Evolutionary conservation across 2,113 vertebrate genomes (phyloP), one percentile per base, ranked within the genome.

Genomic region (Lasiurus borealis): DNA sequence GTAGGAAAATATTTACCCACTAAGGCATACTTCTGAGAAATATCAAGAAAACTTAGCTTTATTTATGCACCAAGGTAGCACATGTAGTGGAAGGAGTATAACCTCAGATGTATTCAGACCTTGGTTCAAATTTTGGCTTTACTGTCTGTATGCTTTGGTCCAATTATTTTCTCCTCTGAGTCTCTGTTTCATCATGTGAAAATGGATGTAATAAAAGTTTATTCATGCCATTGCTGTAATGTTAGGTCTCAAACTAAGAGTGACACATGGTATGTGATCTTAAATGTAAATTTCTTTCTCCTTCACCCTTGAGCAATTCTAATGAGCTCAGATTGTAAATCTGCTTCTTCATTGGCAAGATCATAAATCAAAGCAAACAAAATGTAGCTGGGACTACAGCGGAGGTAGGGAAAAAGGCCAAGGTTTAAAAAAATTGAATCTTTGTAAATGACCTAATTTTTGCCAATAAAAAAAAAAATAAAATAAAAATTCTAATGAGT

Each of bases 21-120:
- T 73, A 36, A 78, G 81, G 73, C 85, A 75, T 78, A 44, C 73
- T 88, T 94, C 76, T 48, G 72, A 91, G 92, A 94, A 89, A 83
- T 52, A 83, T 18, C n/a, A 62, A 92, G 84, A 19, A 88, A 75
- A 68, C 44, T 88, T 80, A 71, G 13, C 36, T 84, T 87, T 71
- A 80, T 57, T 93, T 82, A 93, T 23, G 48, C 19, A 77, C 64
- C 25, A 48, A 76, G 29, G 15, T 23, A 76, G 82, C 64, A 40
- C 0, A 0, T 2, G 3, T 50, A 21, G 25, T 40, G 29, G 48
- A 85, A 15, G 4, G 14, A 59, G 4, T 1, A 8, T 50, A 73
- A 54, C 46, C 76, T 81, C 40, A 85, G 23, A 72, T 48, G 48
- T 18, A n/a, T 31, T 66, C 19, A 78, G 29, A 88, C 21, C 8